Evolutionary conservation across 2,797 vertebrate genomes (phyloP).

Genomic region (Chaunax sp.): DNA sequence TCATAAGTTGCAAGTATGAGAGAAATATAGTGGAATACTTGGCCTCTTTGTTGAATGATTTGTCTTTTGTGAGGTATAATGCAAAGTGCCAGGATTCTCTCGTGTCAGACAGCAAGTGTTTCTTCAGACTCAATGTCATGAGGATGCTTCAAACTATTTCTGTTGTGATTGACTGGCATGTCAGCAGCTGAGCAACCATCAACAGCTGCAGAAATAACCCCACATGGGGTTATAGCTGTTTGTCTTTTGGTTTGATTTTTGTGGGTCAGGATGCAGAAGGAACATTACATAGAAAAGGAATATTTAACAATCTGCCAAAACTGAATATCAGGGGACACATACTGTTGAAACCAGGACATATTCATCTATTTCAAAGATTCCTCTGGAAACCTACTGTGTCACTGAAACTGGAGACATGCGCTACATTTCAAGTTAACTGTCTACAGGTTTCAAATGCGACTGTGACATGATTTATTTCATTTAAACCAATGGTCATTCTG

Average conservation of each 20-base stretch:
- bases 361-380: slow-evolving; percentile 77
- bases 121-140: slow-evolving; percentile 57
- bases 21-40: slow-evolving; percentile 15
- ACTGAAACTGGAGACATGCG: slow-evolving; percentile 60
- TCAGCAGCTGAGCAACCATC: slow-evolving; percentile 71
- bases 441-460: slow-evolving; percentile 52
- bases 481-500: slow-evolving; percentile 40
- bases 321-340: slow-evolving; percentile 65
- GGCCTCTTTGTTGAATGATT: slow-evolving; percentile 54
- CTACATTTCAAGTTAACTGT: slow-evolving; percentile 65
- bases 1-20: slow-evolving; percentile 14
- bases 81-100: slow-evolving; percentile 64
- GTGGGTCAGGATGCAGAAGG: slow-evolving; percentile 79
- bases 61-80: slow-evolving; percentile 62
- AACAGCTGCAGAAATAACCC: slow-evolving; percentile 75
- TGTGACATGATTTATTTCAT: slow-evolving; percentile 37
- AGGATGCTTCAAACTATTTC: slow-evolving; percentile 69
- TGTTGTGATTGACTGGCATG: slow-evolving; percentile 74
- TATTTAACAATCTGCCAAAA: slow-evolving; percentile 81
- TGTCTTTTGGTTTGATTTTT: slow-evolving; percentile 79
- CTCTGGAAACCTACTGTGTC: slow-evolving; percentile 75
- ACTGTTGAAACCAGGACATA: slow-evolving; percentile 78
- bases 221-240: slow-evolving; percentile 75
- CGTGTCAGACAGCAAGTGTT: slow-evolving; percentile 55
- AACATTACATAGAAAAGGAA: slow-evolving; percentile 77